Evolutionary conservation across 2,797 vertebrate species (phyloP).

Genomic region (Somateria mollissima): DNA sequence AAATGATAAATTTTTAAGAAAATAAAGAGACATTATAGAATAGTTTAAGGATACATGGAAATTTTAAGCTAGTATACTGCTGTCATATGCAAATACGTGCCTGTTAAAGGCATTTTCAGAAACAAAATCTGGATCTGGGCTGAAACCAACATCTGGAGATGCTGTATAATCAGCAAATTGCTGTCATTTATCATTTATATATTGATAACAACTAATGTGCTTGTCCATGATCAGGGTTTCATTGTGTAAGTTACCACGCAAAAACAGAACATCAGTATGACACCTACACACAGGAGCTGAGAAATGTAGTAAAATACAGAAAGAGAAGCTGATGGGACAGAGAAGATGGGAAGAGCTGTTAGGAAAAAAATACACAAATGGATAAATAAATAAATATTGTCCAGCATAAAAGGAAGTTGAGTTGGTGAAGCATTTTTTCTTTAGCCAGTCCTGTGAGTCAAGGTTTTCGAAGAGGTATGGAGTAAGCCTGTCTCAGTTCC

Average conservation of each 20-base stretch:
- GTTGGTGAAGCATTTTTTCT: neutral
- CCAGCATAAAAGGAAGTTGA: neutral
- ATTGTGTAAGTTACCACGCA: neutral
- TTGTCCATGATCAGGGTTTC: neutral
- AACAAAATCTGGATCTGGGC: neutral
- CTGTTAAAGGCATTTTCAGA: neutral
- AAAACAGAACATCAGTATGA: neutral
- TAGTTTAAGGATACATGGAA: neutral
- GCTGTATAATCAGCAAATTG: neutral
- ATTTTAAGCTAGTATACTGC: neutral
- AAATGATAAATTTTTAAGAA: neutral
- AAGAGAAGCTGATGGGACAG: neutral
- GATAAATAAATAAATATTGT: neutral
- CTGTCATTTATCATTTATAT: constrained; percentile 6
- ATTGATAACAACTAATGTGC: neutral
- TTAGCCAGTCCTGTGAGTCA: neutral
- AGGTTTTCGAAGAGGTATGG: neutral
- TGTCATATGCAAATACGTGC: neutral
- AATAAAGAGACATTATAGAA: neutral
- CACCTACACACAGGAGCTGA: neutral
- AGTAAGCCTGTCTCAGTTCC: neutral
- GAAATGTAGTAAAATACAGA: neutral
- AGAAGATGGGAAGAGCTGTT: neutral
- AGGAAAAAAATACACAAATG: neutral
- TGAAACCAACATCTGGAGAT: neutral